Evolutionary conservation across 2,888 invertebrate genomes (phyloP), one percentile per base, ranked within the genome.

Genomic region (Leucozona laternaria): DNA sequence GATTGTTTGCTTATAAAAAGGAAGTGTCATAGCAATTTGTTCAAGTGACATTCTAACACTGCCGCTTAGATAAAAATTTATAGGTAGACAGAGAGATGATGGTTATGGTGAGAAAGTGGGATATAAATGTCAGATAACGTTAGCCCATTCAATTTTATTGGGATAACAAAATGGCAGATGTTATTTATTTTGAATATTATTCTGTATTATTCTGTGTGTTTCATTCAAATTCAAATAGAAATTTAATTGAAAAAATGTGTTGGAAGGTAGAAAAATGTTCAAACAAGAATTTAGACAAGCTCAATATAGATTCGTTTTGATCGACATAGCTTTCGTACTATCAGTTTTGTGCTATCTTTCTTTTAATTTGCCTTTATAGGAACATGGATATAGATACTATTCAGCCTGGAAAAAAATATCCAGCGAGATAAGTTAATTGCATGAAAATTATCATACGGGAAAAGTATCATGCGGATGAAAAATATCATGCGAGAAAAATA

Each of bases 11-110:
- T 53, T 28, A 62, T 48, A 76, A 60, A 66, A 68, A 25, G 66
- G 66, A 76, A 45, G 40, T 68, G 72, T 57, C 76, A 66, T 68
- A 55, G 55, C 68, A 80, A 85, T 80, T 85, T 80, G 80, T 66
- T 71, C 34, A 66, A 37, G 58, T 28, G 82, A 13, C 17, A 31
- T 13, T 71, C 64, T 31, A 37, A 15, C 55, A 72, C 66, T 72
- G 57, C 57, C 17, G 66, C 37, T 13, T 15, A 25, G 20, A 66
- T 20, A 20, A 48, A 48, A 0, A 40, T 7, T 0, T 6, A 4
- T 11, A 6, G 31, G 20, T 20, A 48, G 20, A 48, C 20, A 20
- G 31, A 20, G 28, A 28, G 28, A 28, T 5, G n/a, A 10, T 37
- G 66, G 11, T 53, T 34, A 37, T 53, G 34, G 37, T n/a, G 8